phyloP scores from a whole-genome alignment of 2,113 vertebrate species.

The Amazona vittata region DNA sequence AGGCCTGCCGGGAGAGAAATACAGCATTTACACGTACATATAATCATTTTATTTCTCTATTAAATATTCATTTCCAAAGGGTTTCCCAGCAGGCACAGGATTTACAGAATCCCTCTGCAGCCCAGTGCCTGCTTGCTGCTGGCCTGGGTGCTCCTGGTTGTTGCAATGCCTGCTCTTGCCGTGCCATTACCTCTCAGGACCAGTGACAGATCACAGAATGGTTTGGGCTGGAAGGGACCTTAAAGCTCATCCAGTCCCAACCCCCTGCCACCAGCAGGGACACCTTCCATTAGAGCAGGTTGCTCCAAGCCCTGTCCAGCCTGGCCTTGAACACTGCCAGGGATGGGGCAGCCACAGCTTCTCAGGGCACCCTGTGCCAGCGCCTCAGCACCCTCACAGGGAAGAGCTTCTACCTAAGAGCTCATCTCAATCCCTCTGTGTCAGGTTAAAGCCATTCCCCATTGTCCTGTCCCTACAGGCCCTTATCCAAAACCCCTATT shows the following conservation, averaged over 20 bases:
- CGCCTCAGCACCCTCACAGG: background rate
- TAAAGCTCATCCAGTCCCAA: background rate
- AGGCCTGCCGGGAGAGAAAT: constrained; percentile 27
- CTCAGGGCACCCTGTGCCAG: background rate
- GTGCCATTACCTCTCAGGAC: background rate
- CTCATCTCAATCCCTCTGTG: background rate
- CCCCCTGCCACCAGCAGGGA: background rate
- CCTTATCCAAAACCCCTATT: background rate
- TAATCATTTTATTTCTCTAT: background rate
- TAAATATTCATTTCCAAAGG: constrained; percentile 44
- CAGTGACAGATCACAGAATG: background rate
- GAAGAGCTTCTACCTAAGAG: background rate
- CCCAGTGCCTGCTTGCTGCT: accelerated
- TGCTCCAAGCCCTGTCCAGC: background rate
- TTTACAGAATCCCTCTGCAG: background rate
- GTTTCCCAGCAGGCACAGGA: background rate
- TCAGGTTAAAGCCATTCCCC: background rate
- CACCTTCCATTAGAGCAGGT: background rate
- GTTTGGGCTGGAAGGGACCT: background rate
- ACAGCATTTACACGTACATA: background rate
- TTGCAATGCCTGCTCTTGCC: background rate
- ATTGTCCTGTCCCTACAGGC: background rate
- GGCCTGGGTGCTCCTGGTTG: accelerated
- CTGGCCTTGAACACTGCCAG: too few relatives aligned
- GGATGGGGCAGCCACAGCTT: background rate